Percentiles rank a stretch among this genome's conserved stretches.
Conservation (phyloP, 2,888 invertebrate species). For the Pomacea canaliculata region DNA sequence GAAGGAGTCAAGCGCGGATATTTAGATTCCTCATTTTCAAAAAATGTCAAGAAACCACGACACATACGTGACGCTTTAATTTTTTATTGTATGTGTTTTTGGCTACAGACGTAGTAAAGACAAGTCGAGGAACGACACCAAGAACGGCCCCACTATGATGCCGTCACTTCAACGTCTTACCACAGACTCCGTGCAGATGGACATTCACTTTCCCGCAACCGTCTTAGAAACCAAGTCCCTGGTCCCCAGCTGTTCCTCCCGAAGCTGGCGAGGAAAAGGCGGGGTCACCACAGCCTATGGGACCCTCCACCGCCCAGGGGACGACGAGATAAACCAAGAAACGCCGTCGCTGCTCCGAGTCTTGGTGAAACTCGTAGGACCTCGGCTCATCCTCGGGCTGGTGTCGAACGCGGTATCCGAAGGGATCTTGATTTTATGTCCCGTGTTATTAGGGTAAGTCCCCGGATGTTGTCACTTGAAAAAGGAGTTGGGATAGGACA, state of each 20-base stretch:
- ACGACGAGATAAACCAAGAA: background rate
- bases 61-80: no score
- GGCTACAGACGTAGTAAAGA: background rate
- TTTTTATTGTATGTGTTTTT: background rate
- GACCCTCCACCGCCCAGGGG: background rate
- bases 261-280: background rate
- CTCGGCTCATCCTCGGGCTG: conserved; percentile 28
- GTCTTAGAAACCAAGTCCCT: conserved; percentile 15
- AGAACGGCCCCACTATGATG: background rate
- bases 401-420: conserved; percentile 40
- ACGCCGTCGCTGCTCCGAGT: conserved; percentile 40
- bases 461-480: background rate
- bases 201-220: background rate
- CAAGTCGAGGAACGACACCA: background rate
- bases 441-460: conserved; percentile 41
- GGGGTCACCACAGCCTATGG: background rate
- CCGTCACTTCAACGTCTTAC: background rate
- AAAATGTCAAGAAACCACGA: no score
- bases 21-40: no score
- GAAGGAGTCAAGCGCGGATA: no score
- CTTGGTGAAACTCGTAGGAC: conserved; percentile 28
- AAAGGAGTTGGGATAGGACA: no score
- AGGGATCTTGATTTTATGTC: conserved; percentile 35
- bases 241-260: background rate
- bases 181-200: background rate